Conservation (phyloP, 1,140 invertebrate genomes). For the Drosophila parabipectinata region DNA sequence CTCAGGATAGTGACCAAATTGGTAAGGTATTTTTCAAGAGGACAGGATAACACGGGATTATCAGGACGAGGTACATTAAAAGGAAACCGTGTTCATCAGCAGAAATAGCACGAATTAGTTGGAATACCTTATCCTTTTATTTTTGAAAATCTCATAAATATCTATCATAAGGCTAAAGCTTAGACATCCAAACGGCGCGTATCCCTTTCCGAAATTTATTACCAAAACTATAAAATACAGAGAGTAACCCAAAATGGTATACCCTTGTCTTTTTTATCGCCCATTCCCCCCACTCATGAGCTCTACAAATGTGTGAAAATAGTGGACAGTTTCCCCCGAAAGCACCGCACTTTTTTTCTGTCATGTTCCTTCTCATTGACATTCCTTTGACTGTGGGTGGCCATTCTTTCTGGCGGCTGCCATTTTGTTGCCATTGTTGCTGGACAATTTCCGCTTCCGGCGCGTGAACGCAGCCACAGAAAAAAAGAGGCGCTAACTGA, state of each 20-base stretch:
- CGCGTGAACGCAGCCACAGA: conserved; percentile 62
- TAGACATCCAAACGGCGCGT: not conserved
- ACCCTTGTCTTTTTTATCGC: conserved; percentile 15
- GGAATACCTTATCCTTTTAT: not conserved
- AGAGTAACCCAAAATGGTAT: conserved; percentile 21
- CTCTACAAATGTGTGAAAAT: conserved; percentile 74
- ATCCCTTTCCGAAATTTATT: not conserved
- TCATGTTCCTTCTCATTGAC: not conserved
- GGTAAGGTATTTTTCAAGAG: conserved; percentile 20
- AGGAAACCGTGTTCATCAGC: not conserved
- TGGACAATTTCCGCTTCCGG: conserved; percentile 80
- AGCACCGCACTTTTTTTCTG: not conserved
- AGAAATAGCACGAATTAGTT: not conserved
- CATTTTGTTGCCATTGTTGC: conserved; percentile 77
- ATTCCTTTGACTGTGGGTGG: conserved; percentile 30
- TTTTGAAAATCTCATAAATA: not conserved
- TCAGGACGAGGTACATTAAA: not conserved
- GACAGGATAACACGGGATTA: conserved; percentile 20
- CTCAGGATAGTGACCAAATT: conserved; percentile 4
- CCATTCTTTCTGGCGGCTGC: conserved; percentile 55
- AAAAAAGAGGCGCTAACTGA: conserved; percentile 23
- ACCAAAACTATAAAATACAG: conserved; percentile 18
- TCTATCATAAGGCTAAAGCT: not conserved
- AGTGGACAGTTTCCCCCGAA: conserved; percentile 64
- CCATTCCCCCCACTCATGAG: conserved; percentile 17